Base-by-base conservation (phyloP, 1,140 invertebrate genomes). In the Oreohelix idahoensis region DNA sequence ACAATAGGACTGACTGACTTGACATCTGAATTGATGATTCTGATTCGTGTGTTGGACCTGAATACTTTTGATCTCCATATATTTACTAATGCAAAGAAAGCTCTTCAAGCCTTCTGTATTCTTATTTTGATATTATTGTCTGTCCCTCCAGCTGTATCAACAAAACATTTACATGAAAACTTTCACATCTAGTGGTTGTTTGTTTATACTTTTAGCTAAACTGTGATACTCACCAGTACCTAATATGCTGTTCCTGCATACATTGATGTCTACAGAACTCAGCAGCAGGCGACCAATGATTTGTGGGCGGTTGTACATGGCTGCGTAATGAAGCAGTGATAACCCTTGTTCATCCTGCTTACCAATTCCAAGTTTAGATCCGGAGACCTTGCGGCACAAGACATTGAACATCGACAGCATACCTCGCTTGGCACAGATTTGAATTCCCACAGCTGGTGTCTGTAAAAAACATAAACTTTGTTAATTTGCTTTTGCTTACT, bases 311-410 rank as follows among this genome's bases (percentile, higher is more conserved):
- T 93, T 93, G 86, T 91, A 88, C 81, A 92, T 91, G 29, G 92
- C 91, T 0, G 92, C 92, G 79, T 93, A 87, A 70, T 93, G 92
- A 10, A 92, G 86, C 35, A 91, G 82, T 23, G 89, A 89, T 53
- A 92, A 75, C 8, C 92, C 92, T 45, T 87, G 85, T 82, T 93
- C 92, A 85, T 93, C 92, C 74, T 91, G 91, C 83, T 92, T 93
- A 32, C 85, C 86, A 20, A 93, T 84, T 0, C 91, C 88, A 58
- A 58, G 53, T 32, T 32, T 66, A 32, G 91, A 89, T 29, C 87
- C 84, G 32, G 89, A 88, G 81, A 89, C 89, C 79, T 92, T 93
- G 13, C 90, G 86, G 75, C 84, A 87, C 66, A 92, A 86, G 11
- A 89, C 84, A 23, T 87, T 84, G 77, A 93, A 93, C 58, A 92